phyloP scores from a whole-genome alignment of 2,113 vertebrate genomes.

The Puma concolor region DNA sequence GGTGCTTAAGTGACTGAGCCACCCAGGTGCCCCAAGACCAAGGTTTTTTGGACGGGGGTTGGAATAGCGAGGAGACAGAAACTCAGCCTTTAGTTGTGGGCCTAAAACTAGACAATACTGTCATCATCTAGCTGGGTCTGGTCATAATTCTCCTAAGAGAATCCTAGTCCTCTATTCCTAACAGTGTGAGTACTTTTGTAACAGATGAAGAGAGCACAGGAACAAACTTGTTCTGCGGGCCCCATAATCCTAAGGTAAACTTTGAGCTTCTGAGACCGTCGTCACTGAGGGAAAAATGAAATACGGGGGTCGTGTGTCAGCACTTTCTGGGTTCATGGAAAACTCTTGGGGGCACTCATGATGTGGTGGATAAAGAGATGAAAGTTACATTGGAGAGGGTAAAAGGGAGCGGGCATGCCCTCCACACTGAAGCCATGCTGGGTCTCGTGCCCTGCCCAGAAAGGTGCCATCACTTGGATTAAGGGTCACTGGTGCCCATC shows the following conservation, averaged over 20 bases:
- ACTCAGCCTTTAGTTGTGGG: background rate
- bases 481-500: too few species aligned
- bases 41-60: background rate
- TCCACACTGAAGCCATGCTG: background rate
- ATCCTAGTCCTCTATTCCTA: background rate
- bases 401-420: accelerated
- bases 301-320: too few species aligned
- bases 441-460: background rate
- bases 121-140: background rate
- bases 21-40: background rate
- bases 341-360: background rate
- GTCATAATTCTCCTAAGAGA: background rate
- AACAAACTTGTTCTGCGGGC: accelerated
- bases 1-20: too few species aligned
- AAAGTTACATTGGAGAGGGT: background rate
- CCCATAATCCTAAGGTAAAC: background rate
- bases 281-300: background rate
- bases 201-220: background rate
- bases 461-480: too few species aligned
- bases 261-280: background rate
- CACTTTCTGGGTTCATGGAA: background rate
- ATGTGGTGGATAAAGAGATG: background rate
- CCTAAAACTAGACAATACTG: too few species aligned
- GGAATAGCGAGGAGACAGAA: background rate
- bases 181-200: background rate